Conservation (phyloP, 2,888 invertebrate genomes). For the Apotomis turbidana region DNA sequence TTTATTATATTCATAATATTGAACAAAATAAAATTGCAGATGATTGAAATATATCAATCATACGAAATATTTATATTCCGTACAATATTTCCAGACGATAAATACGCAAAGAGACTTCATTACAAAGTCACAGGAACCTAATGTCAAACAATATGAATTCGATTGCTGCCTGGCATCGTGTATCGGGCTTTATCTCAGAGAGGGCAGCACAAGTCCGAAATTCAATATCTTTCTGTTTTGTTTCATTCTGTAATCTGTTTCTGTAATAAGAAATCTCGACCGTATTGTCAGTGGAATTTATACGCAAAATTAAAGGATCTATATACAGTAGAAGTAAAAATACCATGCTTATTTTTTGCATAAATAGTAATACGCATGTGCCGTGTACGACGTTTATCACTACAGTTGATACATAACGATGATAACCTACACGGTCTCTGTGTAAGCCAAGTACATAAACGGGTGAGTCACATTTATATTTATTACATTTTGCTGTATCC, state of each 20-base stretch:
- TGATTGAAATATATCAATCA: conserved; percentile 6
- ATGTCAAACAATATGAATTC: conserved; percentile 52
- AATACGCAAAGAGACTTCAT: conserved; percentile 49
- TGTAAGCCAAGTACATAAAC: conserved; percentile 71
- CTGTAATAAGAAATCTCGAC: conserved; percentile 44
- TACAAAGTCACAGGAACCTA: conserved; percentile 55
- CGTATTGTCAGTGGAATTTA: conserved; percentile 35
- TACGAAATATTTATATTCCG: conserved; percentile 21
- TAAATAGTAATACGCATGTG: conserved; percentile 60
- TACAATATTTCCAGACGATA: conserved; percentile 3
- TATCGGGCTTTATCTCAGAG: conserved; percentile 52
- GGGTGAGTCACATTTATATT: conserved; percentile 84
- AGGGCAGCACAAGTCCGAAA: conserved; percentile 69
- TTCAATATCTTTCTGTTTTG: conserved; percentile 68
- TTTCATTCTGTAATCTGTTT: conserved; percentile 64
- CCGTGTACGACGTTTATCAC: conserved; percentile 72
- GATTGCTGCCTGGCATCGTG: conserved; percentile 37
- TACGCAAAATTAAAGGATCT: not conserved
- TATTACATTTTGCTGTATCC: conserved; percentile 81
- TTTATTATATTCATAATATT: not conserved
- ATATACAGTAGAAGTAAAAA: conserved; percentile 6
- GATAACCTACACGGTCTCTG: conserved; percentile 80
- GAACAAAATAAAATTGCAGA: not conserved
- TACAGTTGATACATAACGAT: conserved; percentile 60
- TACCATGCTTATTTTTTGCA: conserved; percentile 44